Conservation (phyloP, 2,888 invertebrate genomes). For the Bedellia somnulentella region DNA sequence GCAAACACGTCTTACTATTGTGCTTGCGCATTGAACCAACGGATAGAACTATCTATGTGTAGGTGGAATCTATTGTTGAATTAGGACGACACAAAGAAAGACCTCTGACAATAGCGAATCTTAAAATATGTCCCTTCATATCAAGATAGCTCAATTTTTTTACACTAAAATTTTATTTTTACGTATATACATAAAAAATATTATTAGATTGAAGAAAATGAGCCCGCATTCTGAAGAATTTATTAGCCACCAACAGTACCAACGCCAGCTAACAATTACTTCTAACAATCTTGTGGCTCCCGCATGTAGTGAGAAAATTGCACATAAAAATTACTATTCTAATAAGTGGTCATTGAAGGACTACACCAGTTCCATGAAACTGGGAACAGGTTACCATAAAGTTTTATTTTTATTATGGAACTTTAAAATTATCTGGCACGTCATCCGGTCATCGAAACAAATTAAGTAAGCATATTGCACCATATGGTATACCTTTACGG, state of each 20-base stretch:
- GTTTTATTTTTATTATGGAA: slow-evolving; percentile 17
- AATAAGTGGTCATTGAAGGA: slow-evolving; percentile 25
- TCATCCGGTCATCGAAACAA: slow-evolving; percentile 35
- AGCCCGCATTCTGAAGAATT: slow-evolving; percentile 32
- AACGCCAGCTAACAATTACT: slow-evolving; percentile 40
- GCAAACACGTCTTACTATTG: slow-evolving; percentile 41
- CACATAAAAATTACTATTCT: slow-evolving; percentile 36
- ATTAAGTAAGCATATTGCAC: too few relatives aligned
- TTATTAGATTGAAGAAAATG: too few relatives aligned
- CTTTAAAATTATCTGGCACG: slow-evolving; percentile 17
- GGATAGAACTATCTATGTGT: slow-evolving; percentile 35
- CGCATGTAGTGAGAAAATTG: slow-evolving; percentile 42
- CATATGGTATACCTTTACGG: slow-evolving; percentile 25
- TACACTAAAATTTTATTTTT: too few relatives aligned
- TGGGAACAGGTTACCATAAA: slow-evolving; percentile 25
- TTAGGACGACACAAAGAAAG: slow-evolving; percentile 38
- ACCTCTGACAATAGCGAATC: slow-evolving; percentile 36
- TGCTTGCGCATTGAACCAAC: slow-evolving; percentile 47
- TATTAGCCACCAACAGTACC: slow-evolving; percentile 19
- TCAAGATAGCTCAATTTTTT: too few relatives aligned
- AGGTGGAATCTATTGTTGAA: slow-evolving; percentile 30
- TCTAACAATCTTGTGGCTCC: slow-evolving; percentile 49
- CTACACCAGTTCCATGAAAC: slow-evolving; percentile 22
- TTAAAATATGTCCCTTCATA: slow-evolving; percentile 37
- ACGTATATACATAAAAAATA: too few relatives aligned